Conservation (phyloP, 1,140 invertebrate genomes). For the Pseudachorutes palmiensis region DNA sequence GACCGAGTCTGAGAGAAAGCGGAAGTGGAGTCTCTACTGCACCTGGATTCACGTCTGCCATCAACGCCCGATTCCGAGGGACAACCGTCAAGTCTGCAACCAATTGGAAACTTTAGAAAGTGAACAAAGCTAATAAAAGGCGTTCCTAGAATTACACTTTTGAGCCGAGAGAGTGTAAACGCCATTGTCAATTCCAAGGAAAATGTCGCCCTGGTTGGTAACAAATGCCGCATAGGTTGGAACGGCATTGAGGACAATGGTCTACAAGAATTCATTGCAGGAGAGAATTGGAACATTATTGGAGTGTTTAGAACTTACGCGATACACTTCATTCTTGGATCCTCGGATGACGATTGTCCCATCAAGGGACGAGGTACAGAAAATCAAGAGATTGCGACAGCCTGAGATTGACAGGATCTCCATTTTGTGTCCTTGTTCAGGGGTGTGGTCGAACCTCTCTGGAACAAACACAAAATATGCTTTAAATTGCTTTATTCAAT, state of each 20-base stretch:
- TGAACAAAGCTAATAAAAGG: not conserved
- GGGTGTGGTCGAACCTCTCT: conserved; percentile 28
- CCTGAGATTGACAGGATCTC: conserved; percentile 28
- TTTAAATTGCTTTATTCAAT: not conserved
- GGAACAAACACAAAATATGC: not conserved
- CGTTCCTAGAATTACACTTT: conserved; percentile 25
- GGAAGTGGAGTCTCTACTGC: conserved; percentile 18
- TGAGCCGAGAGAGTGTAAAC: conserved; percentile 29
- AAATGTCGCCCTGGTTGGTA: conserved; percentile 37
- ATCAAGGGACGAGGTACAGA: conserved; percentile 34
- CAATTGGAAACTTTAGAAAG: not conserved
- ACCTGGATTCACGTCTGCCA: conserved; percentile 14
- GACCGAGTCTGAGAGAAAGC: conserved; percentile 15
- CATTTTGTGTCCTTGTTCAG: conserved; percentile 19
- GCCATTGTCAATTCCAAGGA: conserved; percentile 29
- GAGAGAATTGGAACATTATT: not conserved
- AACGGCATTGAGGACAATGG: conserved; percentile 32
- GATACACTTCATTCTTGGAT: conserved; percentile 31
- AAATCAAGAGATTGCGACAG: conserved; percentile 23
- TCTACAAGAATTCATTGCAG: conserved; percentile 10
- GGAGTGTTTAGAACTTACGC: conserved; percentile 17
- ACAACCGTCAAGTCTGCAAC: conserved; percentile 26
- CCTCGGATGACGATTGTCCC: conserved; percentile 37
- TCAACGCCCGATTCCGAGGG: conserved; percentile 32
- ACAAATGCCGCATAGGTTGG: conserved; percentile 32